Base-by-base conservation (phyloP, 2,888 invertebrate species). In the Craniophora ligustri region DNA sequence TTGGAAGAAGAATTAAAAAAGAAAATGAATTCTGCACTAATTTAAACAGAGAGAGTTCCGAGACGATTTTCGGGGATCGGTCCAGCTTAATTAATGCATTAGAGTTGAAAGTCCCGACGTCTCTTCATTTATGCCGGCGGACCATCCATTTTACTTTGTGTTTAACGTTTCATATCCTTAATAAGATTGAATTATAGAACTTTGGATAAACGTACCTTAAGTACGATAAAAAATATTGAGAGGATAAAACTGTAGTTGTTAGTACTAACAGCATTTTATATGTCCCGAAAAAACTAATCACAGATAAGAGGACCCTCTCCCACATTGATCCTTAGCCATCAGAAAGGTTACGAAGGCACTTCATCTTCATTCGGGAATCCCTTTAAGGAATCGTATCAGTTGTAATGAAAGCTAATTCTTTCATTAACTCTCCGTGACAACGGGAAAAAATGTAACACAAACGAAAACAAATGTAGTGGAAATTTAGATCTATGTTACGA, bases 341-440 rank as follows among this genome's bases (percentile, higher is more conserved):
- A 86, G 83, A 86, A 86, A 92, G 89, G 89, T 89, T 88, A 84
- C 85, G 80, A 76, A 82, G 84, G 85, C 85, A 90, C 89, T 91
- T 89, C 87, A 84, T 91, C 90, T 91, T 92, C 86, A 91, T 92
- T 92, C 88, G 86, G 79, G 84, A 89, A 89, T 90, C 90, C 90
- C 91, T 93, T 93, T 91, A 91, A 91, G 91, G 88, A 87, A 89
- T 88, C 91, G 89, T 91, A 91, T 92, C 89, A 88, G 85, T 84
- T 84, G 92, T 93, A 92, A 93, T 92, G 92, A 91, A 92, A 91
- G 90, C 92, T 92, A 93, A 93, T 93, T 93, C 92, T 91, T 92
- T 93, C 93, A 93, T 93, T 93, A 93, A 86, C 87, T 87, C 82
- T 80, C 82, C 85, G 92, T 91, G 93, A 92, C 92, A 92, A 89